Evolutionary conservation across 2,113 vertebrate species (phyloP).

Genomic region (Pungitius pungitius): DNA sequence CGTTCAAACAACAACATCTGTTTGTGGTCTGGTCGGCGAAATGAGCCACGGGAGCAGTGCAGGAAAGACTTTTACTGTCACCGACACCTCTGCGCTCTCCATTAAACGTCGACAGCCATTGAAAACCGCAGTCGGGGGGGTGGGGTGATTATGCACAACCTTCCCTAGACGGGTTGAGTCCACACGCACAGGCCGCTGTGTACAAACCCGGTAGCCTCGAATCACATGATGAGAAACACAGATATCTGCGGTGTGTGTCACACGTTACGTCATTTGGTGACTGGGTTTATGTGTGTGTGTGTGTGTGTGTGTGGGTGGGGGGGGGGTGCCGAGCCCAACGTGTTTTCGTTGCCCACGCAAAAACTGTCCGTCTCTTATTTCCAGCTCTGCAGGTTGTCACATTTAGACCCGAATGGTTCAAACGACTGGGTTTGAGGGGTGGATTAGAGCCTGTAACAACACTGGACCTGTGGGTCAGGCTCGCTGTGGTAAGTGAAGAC

Average conservation of each 20-base stretch:
- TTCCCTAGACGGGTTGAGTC: background rate
- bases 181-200: background rate
- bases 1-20: slow-evolving; percentile 69
- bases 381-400: slow-evolving; percentile 24
- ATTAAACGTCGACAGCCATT: slow-evolving; percentile 36
- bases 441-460: slow-evolving; percentile 66
- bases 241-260: slow-evolving; percentile 12
- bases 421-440: slow-evolving; percentile 44
- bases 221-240: slow-evolving; percentile 44
- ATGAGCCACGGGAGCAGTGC: slow-evolving; percentile 28
- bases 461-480: slow-evolving; percentile 52
- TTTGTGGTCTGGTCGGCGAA: slow-evolving; percentile 58
- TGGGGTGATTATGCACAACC: background rate
- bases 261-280: slow-evolving; percentile 3
- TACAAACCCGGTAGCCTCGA: background rate
- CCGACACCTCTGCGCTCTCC: slow-evolving; percentile 31
- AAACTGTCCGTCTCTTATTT: slow-evolving; percentile 12
- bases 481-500: slow-evolving; percentile 57
- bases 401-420: slow-evolving; percentile 22
- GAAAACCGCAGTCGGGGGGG: slow-evolving; percentile 19
- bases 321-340: slow-evolving; percentile 11
- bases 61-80: slow-evolving; percentile 42
- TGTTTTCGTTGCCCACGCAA: slow-evolving; percentile 43
- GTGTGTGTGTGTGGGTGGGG: too few relatives aligned
- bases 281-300: slow-evolving; percentile 12